Evolutionary conservation across 2,888 invertebrate species (phyloP), one percentile per base, ranked within the genome.

Genomic region (Tineola bisselliella): DNA sequence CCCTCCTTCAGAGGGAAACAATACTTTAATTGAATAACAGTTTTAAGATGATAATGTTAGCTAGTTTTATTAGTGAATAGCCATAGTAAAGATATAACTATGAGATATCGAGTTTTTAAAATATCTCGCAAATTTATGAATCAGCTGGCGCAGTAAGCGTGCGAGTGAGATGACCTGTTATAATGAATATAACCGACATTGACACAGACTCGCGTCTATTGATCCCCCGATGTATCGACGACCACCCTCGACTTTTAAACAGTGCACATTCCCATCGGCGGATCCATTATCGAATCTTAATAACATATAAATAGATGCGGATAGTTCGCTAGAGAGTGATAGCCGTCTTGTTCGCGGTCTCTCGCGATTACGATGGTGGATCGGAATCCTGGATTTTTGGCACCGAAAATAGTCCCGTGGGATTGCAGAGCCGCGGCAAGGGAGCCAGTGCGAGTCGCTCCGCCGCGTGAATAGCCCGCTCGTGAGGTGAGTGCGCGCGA

Each of bases 381-480:
- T 79, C 68, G 78, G 78, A 82, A 83, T 84, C 79, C 78, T 79
- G 82, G 78, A 81, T 84, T 86, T 84, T 86, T 86, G 84, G 82
- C 84, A 82, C 86, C 86, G 77, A 86, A 87, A 87, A 87, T 86
- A 86, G 84, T 80, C 79, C 76, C 76, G 81, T 79, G 81, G 79
- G 79, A 76, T 78, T 74, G 78, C 77, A 77, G 76, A 67, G 71
- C 68, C 70, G 70, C 68, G 68, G 70, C 74, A 72, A 73, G 79
- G 78, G 78, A 76, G 77, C 75, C 84, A 86, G 86, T 87, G 86
- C 86, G 86, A 79, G 87, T 79, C 87, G 87, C 87, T 87, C 87
- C 87, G 87, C 87, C 87, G 86, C 81, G 77, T 79, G 80, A 84
- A 86, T 76, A 86, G 80, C 86, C 81, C 84, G 86, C 79, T 75